phyloP scores from a whole-genome alignment of 2,888 invertebrate genomes.

The Leucozona laternaria region DNA sequence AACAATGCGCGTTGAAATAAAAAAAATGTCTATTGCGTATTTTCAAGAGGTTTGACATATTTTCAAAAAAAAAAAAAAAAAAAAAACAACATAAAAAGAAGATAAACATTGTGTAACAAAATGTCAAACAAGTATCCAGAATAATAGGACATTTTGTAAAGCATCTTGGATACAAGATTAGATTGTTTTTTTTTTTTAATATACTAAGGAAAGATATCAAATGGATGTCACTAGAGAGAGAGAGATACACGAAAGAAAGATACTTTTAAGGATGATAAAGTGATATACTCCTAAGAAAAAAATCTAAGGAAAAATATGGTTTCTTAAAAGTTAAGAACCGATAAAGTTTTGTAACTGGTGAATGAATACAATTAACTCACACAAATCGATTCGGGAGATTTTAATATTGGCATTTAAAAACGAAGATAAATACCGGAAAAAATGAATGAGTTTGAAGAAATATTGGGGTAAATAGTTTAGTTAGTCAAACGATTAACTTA shows the following conservation, averaged over 20 bases:
- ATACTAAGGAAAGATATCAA: not conserved
- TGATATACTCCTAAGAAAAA: not conserved
- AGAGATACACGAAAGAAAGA: not conserved
- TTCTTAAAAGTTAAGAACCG: not conserved
- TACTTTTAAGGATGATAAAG: conserved; percentile 3
- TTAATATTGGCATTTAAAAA: not conserved
- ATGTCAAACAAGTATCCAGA: conserved; percentile 22
- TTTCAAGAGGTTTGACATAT: conserved; percentile 8
- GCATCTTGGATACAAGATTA: conserved; percentile 1
- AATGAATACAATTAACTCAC: not conserved
- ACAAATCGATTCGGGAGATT: not conserved
- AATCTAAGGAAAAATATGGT: not conserved
- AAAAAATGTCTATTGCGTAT: conserved; percentile 27
- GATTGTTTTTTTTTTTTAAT: not conserved
- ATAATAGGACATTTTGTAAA: conserved; percentile 6
- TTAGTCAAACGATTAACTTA: too few species aligned
- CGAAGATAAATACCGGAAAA: not conserved
- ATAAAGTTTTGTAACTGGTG: not conserved
- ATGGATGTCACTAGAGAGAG: not conserved
- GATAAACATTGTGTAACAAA: conserved; percentile 27
- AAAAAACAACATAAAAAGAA: not conserved
- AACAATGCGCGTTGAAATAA: conserved; percentile 1
- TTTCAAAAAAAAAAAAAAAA: not conserved
- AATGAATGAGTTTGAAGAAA: not conserved
- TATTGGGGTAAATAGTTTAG: too few species aligned